These are phyloP conservation scores for Salticus scenicus DNA, from an alignment of 2,888 invertebrate genomes.

Conservation along the genomic window DNA sequence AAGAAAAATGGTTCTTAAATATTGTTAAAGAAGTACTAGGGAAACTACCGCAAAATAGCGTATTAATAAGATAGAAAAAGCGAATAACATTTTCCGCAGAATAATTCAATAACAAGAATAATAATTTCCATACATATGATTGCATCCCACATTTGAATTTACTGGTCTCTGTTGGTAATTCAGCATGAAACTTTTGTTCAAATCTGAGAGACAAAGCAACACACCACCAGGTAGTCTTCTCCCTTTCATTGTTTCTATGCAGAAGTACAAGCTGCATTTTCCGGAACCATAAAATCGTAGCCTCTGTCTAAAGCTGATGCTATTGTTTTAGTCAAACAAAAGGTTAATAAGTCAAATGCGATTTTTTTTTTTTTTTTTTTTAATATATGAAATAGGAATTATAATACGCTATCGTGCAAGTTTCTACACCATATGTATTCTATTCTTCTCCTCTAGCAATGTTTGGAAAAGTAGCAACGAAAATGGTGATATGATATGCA, in stretches of 20 bases:
- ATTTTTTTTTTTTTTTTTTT: background rate
- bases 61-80: too few species aligned
- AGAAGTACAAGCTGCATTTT: slow-evolving; percentile 29
- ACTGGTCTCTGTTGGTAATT: slow-evolving; percentile 39
- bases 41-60: too few species aligned
- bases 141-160: slow-evolving; percentile 56
- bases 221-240: slow-evolving; percentile 31
- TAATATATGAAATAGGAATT: background rate
- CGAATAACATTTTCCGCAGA: too few species aligned
- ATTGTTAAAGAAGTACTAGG: too few species aligned
- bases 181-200: slow-evolving; percentile 49
- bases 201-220: slow-evolving; percentile 28
- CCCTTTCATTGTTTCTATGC: slow-evolving; percentile 52
- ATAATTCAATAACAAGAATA: too few species aligned
- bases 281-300: slow-evolving; percentile 49
- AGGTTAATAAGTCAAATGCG: slow-evolving; percentile 15
- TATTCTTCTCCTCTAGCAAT: too few species aligned
- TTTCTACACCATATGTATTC: too few species aligned
- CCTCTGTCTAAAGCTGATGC: slow-evolving; percentile 41
- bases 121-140: too few species aligned
- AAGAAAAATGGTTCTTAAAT: too few species aligned
- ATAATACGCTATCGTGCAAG: background rate
- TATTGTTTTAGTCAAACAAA: slow-evolving; percentile 54
- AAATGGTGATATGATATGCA: too few species aligned
- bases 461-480: too few species aligned